Conservation (phyloP, 2,113 vertebrate species). For the Cyrtonyx montezumae region DNA sequence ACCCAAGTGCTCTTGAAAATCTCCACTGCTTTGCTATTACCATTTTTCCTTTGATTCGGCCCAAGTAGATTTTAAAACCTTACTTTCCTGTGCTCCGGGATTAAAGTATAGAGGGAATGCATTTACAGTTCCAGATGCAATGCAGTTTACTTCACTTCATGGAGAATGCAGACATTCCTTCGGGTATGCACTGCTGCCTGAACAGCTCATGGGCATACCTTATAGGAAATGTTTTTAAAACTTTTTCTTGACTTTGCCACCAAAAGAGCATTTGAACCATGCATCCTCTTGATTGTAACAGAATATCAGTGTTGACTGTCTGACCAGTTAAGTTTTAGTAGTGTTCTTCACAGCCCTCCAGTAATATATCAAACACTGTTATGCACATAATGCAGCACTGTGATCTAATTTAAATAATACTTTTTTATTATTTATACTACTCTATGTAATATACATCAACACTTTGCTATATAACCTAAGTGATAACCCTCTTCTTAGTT, state of each 20-base stretch:
- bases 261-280: conserved; percentile 75
- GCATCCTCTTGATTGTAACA: conserved; percentile 72
- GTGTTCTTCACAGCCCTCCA: conserved; percentile 80
- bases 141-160: conserved; percentile 51
- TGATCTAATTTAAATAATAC: conserved; percentile 90
- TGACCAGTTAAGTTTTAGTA: conserved; percentile 73
- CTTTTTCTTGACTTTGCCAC: conserved; percentile 72
- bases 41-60: background rate
- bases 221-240: conserved; percentile 50
- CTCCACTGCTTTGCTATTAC: background rate
- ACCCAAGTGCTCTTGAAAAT: conserved; percentile 3
- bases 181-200: conserved; percentile 63
- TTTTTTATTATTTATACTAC: conserved; percentile 89
- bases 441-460: conserved; percentile 85
- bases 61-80: background rate
- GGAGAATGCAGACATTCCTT: conserved; percentile 71
- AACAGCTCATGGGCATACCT: conserved; percentile 51
- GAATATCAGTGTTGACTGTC: conserved; percentile 79
- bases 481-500: conserved; percentile 82
- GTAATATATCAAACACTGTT: conserved; percentile 86
- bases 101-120: background rate
- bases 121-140: conserved; percentile 12
- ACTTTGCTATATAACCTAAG: conserved; percentile 85
- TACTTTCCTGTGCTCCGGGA: background rate
- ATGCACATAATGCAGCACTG: conserved; percentile 86